Evolutionary conservation across 2,888 invertebrate genomes (phyloP).

Genomic region (Holacanthella duospinosa): DNA sequence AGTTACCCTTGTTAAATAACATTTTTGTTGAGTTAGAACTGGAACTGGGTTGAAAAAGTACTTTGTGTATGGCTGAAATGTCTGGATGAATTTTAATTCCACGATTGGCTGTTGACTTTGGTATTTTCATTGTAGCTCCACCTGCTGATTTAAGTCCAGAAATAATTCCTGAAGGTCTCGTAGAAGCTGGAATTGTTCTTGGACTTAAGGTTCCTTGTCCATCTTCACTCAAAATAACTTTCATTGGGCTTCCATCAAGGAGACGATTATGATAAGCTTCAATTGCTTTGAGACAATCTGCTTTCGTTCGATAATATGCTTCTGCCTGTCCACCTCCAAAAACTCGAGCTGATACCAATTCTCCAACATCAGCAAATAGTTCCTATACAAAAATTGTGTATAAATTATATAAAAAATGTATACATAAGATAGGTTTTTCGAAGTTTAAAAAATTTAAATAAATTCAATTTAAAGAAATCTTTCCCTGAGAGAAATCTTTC

Average conservation of each 20-base stretch:
- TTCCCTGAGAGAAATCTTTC: background rate
- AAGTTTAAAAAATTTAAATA: no score
- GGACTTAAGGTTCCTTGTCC: no score
- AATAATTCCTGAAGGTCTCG: slow-evolving; percentile 33
- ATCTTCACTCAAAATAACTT: slow-evolving; percentile 65
- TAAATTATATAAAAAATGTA: background rate
- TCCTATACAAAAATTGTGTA: slow-evolving; percentile 53
- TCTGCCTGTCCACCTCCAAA: slow-evolving; percentile 81
- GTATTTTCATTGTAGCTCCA: slow-evolving; percentile 39
- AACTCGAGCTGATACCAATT: slow-evolving; percentile 68
- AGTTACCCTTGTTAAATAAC: slow-evolving; percentile 26
- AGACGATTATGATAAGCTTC: slow-evolving; percentile 84
- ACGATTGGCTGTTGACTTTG: slow-evolving; percentile 42
- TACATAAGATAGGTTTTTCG: background rate
- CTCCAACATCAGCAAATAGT: slow-evolving; percentile 84
- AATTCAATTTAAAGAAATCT: background rate
- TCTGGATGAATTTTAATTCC: slow-evolving; percentile 51
- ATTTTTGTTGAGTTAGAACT: slow-evolving; percentile 35
- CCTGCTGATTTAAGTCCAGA: slow-evolving; percentile 33
- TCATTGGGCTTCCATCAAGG: slow-evolving; percentile 87
- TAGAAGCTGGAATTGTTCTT: slow-evolving; percentile 52
- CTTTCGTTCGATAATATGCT: slow-evolving; percentile 73
- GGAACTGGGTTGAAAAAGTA: slow-evolving; percentile 46
- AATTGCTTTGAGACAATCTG: slow-evolving; percentile 80
- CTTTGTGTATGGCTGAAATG: slow-evolving; percentile 59